These are phyloP conservation scores for Eupelmus urozonus DNA, from an alignment of 2,888 invertebrate species.

Conservation along the genomic window DNA sequence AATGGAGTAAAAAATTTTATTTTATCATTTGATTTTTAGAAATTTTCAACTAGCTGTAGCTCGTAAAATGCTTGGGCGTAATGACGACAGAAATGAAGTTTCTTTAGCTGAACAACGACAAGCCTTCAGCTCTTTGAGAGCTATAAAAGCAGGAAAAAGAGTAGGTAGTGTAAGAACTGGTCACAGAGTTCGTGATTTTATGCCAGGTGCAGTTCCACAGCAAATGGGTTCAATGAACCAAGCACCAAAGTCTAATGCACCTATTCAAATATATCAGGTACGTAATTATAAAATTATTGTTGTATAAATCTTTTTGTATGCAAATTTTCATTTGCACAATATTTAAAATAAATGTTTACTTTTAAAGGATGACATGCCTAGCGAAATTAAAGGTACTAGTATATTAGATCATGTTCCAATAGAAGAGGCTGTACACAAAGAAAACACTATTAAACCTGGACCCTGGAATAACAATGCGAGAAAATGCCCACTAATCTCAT, in stretches of 20 bases:
- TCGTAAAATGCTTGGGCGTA: conserved; percentile 83
- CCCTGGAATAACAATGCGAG: conserved; percentile 82
- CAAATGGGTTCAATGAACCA: conserved; percentile 73
- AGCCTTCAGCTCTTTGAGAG: conserved; percentile 86
- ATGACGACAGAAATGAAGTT: conserved; percentile 78
- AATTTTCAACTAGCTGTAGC: conserved; percentile 87
- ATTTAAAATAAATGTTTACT: conserved; percentile 18
- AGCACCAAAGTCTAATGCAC: conserved; percentile 78
- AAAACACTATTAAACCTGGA: conserved; percentile 85
- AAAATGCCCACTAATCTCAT: conserved; percentile 72
- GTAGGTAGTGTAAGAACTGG: conserved; percentile 81
- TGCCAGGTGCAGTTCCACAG: conserved; percentile 80
- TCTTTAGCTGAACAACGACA: conserved; percentile 85
- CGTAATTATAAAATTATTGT: conserved; percentile 46
- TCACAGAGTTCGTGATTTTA: conserved; percentile 79
- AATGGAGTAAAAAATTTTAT: no score
- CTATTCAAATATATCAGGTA: conserved; percentile 81
- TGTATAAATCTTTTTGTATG: conserved; percentile 5
- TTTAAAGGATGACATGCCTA: conserved; percentile 68
- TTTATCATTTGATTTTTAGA: conserved; percentile 75
- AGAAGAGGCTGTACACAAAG: conserved; percentile 80
- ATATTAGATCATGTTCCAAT: conserved; percentile 81
- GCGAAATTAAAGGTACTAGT: conserved; percentile 76
- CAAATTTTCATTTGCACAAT: not conserved
- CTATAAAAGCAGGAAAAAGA: conserved; percentile 81